Evolutionary conservation across 2,888 invertebrate species (phyloP).

Genomic region (Eumacrocentrus americanus): DNA sequence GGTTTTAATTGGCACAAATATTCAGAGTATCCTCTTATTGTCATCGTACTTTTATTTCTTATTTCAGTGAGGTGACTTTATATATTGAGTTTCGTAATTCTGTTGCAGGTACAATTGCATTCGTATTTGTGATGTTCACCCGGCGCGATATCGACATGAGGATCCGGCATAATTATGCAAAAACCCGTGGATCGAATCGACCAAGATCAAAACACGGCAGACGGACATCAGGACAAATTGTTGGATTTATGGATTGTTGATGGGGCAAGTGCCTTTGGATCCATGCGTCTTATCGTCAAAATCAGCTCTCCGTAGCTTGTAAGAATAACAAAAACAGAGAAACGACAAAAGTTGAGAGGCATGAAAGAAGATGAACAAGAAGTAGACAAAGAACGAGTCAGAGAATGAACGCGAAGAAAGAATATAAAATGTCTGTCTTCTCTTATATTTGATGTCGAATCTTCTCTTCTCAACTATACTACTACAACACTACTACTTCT

Average conservation of each 20-base stretch:
- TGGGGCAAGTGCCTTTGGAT: conserved; percentile 45
- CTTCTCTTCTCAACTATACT: too few species aligned
- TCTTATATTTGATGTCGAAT: neutral
- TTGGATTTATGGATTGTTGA: conserved; percentile 58
- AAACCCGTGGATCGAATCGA: conserved; percentile 44
- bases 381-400: too few species aligned
- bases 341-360: conserved; percentile 22
- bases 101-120: neutral
- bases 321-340: conserved; percentile 43
- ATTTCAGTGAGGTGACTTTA: neutral
- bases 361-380: conserved; percentile 27
- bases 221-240: conserved; percentile 56
- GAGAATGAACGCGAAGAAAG: conserved; percentile 30
- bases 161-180: conserved; percentile 51
- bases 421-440: conserved; percentile 15
- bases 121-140: neutral
- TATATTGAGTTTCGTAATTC: neutral
- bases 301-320: conserved; percentile 55
- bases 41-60: neutral
- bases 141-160: conserved; percentile 33
- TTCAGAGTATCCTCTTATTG: neutral
- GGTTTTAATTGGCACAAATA: neutral
- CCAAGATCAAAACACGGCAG: conserved; percentile 57
- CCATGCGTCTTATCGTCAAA: conserved; percentile 50
- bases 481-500: too few species aligned